Conservation (phyloP, 1,140 invertebrate species). For the Leptopilina clavipes region DNA sequence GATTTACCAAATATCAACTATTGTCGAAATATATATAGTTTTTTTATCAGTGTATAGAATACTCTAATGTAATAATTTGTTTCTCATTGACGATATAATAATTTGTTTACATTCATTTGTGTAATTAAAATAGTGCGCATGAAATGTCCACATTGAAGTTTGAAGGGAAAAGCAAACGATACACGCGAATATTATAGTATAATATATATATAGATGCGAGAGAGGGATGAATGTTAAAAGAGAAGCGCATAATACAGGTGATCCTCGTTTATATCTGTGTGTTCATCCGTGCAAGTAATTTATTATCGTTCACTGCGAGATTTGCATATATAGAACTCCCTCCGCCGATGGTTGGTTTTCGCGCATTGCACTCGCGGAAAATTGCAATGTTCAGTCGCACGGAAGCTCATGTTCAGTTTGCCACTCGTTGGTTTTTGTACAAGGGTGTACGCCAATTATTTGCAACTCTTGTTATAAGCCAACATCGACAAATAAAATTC, state of each 20-base stretch:
- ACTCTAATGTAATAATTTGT: neutral
- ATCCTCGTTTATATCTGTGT: slow-evolving; percentile 46
- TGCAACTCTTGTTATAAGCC: slow-evolving; percentile 21
- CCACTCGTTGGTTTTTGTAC: neutral
- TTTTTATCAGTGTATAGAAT: no score
- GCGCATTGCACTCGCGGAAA: slow-evolving; percentile 52
- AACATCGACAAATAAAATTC: slow-evolving; percentile 4
- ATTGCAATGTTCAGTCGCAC: slow-evolving; percentile 56
- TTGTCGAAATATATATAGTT: no score
- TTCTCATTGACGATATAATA: neutral
- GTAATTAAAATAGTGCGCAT: neutral
- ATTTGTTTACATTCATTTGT: neutral
- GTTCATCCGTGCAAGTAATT: slow-evolving; percentile 61
- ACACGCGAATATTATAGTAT: no score
- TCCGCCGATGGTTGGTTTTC: neutral
- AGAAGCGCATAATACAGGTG: slow-evolving; percentile 54
- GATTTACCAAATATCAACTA: no score
- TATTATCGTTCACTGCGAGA: slow-evolving; percentile 58
- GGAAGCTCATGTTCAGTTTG: slow-evolving; percentile 38
- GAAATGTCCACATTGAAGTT: slow-evolving; percentile 7
- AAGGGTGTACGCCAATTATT: slow-evolving; percentile 27
- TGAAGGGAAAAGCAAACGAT: slow-evolving; percentile 12
- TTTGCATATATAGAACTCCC: slow-evolving; percentile 58
- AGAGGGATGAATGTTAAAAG: slow-evolving; percentile 53
- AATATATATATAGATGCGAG: neutral